These are phyloP conservation scores for Bothrops alternatus DNA, from an alignment of 2,797 vertebrate genomes.

Conservation along the genomic window DNA sequence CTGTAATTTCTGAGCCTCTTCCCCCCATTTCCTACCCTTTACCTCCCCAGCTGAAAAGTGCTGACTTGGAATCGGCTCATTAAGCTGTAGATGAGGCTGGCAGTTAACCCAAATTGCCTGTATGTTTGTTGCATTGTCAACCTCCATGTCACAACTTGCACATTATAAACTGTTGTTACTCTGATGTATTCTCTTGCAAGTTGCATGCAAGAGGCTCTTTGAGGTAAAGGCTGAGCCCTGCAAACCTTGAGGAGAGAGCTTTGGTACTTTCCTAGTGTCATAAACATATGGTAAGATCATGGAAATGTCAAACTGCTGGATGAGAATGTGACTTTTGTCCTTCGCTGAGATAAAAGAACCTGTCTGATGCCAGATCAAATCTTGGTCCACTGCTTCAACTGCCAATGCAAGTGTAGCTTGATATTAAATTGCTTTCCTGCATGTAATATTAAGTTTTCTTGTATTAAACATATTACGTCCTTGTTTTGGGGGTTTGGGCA, in stretches of 20 bases:
- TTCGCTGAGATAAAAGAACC: neutral
- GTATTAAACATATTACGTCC: conserved; percentile 58
- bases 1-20: neutral
- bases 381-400: conserved; percentile 53
- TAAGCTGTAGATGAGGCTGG: neutral
- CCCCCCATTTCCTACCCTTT: too few species aligned
- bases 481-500: conserved; percentile 63
- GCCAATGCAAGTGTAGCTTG: conserved; percentile 73
- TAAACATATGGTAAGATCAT: neutral
- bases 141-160: neutral
- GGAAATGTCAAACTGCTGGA: neutral
- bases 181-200: neutral
- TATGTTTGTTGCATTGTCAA: too few species aligned
- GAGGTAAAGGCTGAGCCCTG: neutral
- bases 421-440: conserved; percentile 69
- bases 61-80: neutral
- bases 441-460: conserved; percentile 65
- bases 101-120: neutral
- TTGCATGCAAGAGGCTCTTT: too few species aligned
- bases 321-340: too few species aligned
- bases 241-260: neutral
- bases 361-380: neutral
- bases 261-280: neutral
- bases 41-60: neutral
- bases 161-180: too few species aligned